Evolutionary conservation across 2,888 invertebrate genomes (phyloP), one percentile per base, ranked within the genome.

Genomic region (Pardosa pseudoannulata): DNA sequence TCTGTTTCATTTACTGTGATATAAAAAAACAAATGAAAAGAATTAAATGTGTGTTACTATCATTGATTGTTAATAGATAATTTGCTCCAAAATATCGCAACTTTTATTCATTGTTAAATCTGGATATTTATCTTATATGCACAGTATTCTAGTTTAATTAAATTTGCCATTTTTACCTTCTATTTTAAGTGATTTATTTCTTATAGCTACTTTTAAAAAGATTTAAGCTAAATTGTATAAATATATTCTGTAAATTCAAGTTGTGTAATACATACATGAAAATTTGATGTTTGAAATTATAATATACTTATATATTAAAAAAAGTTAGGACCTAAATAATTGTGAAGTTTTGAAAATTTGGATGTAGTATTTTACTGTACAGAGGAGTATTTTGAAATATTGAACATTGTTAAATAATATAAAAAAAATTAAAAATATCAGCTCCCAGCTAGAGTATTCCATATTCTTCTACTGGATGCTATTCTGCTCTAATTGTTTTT

Each of bases 401-500:
- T n/a, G 23, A 70, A 27, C 11, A 9, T 70, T 62, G 39, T 71
- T n/a, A 64, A n/a, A n/a, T n/a, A n/a, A n/a, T n/a, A n/a, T n/a
- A n/a, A n/a, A n/a, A n/a, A n/a, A n/a, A n/a, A n/a, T n/a, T n/a
- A 50, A 65, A 73, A 32, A 41, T 50, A 29, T 81, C 62, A 76
- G 19, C 28, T 62, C 62, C 16, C 50, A 56, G 29, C 29, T 36
- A 50, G 46, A 68, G 23, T 41, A 65, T 78, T 83, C 83, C 78
- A 72, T 85, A 85, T 85, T 85, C 83, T 85, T 73, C 29, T 78
- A 73, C 72, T 73, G 74, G 46, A 50, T 50, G 70, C 31, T 76
- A 39, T 32, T 11, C 62, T 27, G 64, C 39, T 70, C n/a, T 71
- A 56, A 71, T 29, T 28, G 7, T 83, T 78, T 56, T 50, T 41